Conservation (phyloP, 2,797 vertebrate species). For the Danio choprae region DNA sequence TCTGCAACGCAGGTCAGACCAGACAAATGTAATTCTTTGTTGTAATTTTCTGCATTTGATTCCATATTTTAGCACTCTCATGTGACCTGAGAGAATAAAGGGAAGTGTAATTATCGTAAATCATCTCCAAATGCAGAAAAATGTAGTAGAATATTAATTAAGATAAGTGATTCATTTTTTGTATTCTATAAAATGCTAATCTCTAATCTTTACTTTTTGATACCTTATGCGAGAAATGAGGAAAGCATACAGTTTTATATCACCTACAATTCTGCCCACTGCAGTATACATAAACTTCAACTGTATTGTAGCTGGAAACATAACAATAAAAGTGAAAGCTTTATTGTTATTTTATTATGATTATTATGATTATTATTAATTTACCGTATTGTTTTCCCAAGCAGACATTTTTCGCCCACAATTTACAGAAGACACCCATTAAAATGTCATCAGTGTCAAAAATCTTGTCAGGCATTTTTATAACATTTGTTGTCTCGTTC, state of each 20-base stretch:
- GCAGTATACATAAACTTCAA: neutral
- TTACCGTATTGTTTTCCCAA: too few relatives aligned
- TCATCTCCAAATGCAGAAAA: neutral
- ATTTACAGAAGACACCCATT: too few relatives aligned
- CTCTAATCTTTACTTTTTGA: neutral
- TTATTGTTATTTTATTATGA: too few relatives aligned
- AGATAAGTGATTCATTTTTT: too few relatives aligned
- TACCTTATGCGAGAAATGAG: neutral
- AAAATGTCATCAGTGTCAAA: too few relatives aligned
- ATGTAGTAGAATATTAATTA: neutral
- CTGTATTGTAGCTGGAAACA: too few relatives aligned
- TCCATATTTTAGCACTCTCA: neutral
- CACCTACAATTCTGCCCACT: neutral
- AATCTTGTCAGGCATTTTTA: too few relatives aligned
- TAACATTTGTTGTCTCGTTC: too few relatives aligned
- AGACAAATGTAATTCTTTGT: neutral
- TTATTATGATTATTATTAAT: too few relatives aligned
- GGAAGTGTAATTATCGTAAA: neutral
- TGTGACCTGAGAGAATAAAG: neutral
- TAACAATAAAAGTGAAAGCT: too few relatives aligned
- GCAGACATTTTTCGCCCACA: too few relatives aligned
- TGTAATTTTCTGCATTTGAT: neutral
- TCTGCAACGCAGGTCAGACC: neutral
- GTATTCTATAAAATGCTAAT: neutral
- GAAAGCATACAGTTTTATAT: neutral